Percentiles rank a stretch among this genome's conserved stretches.
phyloP scores from a whole-genome alignment of 2,888 invertebrate species.

The Athrips mouffetella region DNA sequence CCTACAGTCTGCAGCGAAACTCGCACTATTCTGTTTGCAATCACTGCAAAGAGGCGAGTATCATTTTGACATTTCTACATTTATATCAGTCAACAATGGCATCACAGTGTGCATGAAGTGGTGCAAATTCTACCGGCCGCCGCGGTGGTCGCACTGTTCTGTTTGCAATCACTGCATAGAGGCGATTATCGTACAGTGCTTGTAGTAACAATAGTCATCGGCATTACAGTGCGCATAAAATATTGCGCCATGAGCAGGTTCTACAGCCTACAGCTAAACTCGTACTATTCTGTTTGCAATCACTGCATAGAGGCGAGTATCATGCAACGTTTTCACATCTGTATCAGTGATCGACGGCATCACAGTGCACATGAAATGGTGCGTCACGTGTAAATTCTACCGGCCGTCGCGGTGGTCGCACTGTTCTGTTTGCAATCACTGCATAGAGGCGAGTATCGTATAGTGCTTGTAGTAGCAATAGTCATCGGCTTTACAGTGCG shows the following conservation, averaged over 20 bases:
- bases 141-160: slow-evolving; percentile 98
- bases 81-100: too few relatives aligned
- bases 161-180: slow-evolving; percentile 99
- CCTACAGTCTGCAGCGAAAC: too few relatives aligned
- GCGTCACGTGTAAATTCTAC: slow-evolving; percentile 99
- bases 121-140: slow-evolving; percentile 99
- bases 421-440: slow-evolving; percentile 99
- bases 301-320: slow-evolving; percentile 94
- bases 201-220: too few relatives aligned
- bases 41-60: slow-evolving; percentile 94
- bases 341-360: too few relatives aligned
- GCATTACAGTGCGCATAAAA: slow-evolving; percentile 99
- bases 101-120: slow-evolving; percentile 99
- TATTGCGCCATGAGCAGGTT: slow-evolving; percentile 99
- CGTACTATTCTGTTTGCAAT: slow-evolving; percentile 99
- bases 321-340: too few relatives aligned
- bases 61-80: too few relatives aligned
- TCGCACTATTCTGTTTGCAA: slow-evolving; percentile 99
- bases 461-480: too few relatives aligned
- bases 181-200: too few relatives aligned
- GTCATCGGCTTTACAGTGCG: too few relatives aligned
- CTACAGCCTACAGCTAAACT: slow-evolving; percentile 98
- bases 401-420: slow-evolving; percentile 99
- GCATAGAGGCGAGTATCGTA: slow-evolving; percentile 91
- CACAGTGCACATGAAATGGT: slow-evolving; percentile 99